Evolutionary conservation across 2,888 invertebrate genomes (phyloP).

Genomic region (Stomorhina lunata): DNA sequence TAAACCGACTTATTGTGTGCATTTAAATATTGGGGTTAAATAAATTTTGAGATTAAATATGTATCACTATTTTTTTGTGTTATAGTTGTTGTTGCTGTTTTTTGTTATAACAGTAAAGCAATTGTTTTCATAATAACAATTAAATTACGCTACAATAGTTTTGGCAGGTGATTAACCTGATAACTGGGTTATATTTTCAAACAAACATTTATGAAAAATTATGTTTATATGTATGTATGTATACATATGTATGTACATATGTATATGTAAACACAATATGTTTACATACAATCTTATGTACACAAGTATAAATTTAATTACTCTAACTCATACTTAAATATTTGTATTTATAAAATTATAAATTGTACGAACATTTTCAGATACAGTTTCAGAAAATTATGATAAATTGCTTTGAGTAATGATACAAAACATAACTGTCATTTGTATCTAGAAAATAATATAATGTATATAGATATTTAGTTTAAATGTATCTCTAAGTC

Average conservation of each 20-base stretch:
- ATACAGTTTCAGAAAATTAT: slow-evolving; percentile 36
- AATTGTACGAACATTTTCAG: too few relatives aligned
- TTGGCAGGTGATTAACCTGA: slow-evolving; percentile 58
- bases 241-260: not conserved
- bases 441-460: too few relatives aligned
- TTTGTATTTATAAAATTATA: slow-evolving; percentile 1
- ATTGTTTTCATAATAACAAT: slow-evolving; percentile 29
- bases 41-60: slow-evolving; percentile 27
- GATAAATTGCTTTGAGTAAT: slow-evolving; percentile 41
- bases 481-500: not conserved
- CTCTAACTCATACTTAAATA: not conserved
- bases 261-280: not conserved
- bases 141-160: slow-evolving; percentile 41
- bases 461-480: not conserved
- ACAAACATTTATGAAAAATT: not conserved
- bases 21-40: slow-evolving; percentile 50
- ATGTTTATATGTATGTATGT: not conserved
- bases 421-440: slow-evolving; percentile 17
- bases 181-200: slow-evolving; percentile 30
- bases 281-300: not conserved
- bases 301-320: not conserved
- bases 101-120: too few relatives aligned
- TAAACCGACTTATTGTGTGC: slow-evolving; percentile 8
- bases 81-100: not conserved
- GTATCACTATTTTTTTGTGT: not conserved